These are phyloP conservation scores for Ciconia nigra DNA, from an alignment of 2,797 vertebrate species.

Conservation along the genomic window DNA sequence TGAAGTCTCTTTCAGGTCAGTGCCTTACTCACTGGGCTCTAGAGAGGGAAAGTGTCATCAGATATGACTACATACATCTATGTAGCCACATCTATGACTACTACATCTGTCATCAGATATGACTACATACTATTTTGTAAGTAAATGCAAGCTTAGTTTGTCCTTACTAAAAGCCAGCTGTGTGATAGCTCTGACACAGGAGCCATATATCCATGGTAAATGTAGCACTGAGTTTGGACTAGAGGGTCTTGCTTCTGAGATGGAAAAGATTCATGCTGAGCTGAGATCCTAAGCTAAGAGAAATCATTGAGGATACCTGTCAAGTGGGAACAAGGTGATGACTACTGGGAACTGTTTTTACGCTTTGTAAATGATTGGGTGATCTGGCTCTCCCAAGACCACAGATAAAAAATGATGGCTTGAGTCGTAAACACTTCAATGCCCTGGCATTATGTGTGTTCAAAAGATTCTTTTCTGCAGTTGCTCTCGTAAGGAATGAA, in stretches of 20 bases:
- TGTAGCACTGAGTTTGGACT: background rate
- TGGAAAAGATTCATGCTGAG: background rate
- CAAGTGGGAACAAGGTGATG: background rate
- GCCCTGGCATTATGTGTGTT: background rate
- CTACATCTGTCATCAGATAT: background rate
- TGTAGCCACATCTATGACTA: too few relatives aligned
- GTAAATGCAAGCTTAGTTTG: background rate
- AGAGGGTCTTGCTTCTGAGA: background rate
- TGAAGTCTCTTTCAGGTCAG: background rate
- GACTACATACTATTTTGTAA: background rate
- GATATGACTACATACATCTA: background rate
- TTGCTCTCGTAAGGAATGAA: background rate
- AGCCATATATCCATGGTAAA: background rate
- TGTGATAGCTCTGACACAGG: background rate
- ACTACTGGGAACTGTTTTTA: background rate
- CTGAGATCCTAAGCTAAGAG: background rate
- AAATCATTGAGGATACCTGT: background rate
- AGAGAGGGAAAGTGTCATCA: background rate
- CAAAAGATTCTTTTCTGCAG: background rate
- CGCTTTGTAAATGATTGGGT: accelerated
- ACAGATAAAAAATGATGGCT: background rate
- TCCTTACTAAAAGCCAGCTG: background rate
- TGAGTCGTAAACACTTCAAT: background rate
- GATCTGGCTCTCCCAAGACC: background rate
- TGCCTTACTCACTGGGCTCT: background rate